Base-by-base conservation (phyloP, 2,888 invertebrate species). In the Achlya flavicornis region DNA sequence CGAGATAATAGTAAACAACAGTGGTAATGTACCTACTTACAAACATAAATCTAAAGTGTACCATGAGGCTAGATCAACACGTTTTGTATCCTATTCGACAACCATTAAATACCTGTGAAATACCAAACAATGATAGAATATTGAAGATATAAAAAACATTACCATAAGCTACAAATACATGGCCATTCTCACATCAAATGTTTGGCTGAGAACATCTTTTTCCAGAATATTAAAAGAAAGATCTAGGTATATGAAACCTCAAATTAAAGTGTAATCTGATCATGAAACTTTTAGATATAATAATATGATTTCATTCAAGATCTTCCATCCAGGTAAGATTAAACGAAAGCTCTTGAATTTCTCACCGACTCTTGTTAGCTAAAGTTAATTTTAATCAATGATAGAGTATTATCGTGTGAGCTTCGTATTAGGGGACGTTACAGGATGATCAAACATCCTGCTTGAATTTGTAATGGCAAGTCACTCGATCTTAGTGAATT, bases 81-180 rank as follows among this genome's bases (percentile, higher is more conserved):
- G 14, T n/a, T 8, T 58, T n/a, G 6, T 12, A 58, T 58, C 6
- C 33, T 53, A 48, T 53, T 53, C 14, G 19, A 53, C 53, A 53
- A 10, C 53, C 7, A 53, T 19, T 16, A 41, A 60, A 26, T 41
- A 60, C 41, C 41, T 60, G 43, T 6, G 60, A 60, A 60, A 19
- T n/a, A 41, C 41, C 60, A 60, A 60, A 60, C 60, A 60, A 60
- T 59, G 59, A 19, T 41, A 19, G 41, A 59, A 19, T 59, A 41
- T 43, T 60, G 60, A 60, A 43, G 60, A 60, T 43, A 10, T 11
- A 41, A 60, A 53, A 48, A 16, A 38, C 6, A 26, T 43, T 59
- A 59, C 59, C 38, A 59, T 16, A 11, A 16, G 59, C 41, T 41
- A 41, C 41, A 41, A 53, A 19, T 53, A n/a, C 53, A 53, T 53